Base-by-base conservation (phyloP, 64 coral and sea anemone species). In the Platygyra sinensis region DNA sequence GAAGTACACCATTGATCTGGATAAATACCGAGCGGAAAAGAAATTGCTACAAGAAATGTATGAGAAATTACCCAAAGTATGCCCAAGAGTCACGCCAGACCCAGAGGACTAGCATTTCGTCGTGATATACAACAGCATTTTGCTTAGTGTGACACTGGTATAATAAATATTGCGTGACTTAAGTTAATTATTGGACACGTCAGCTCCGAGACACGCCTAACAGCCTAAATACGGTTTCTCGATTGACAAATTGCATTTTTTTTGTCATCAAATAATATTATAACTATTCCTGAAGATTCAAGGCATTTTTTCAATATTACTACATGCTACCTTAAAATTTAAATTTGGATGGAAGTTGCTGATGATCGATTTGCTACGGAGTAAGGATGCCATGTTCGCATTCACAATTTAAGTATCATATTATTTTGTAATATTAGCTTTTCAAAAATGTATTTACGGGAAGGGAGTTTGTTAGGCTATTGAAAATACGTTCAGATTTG, bases 1-100 rank as follows among this genome's bases (percentile, higher is more conserved):
- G 31, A 24, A 79, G 31, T 87, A 87, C 63, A 92, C 90, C 1
- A 20, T 92, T 16, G 74, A 92, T 77, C 29, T 92, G 46, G 29
- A 17, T 3, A 55, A 51, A 51, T 62, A 79, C 7, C 27, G 64
- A 24, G 75, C 42, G n/a, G 33, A 67, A 28, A 92, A 86, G 71
- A 16, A 50, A n/a, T 29, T 71, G 11, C 17, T 92, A 18, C 14
- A 87, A 24, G 28, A 24, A 33, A 60, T 28, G 10, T 27, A 78
- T 49, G 18, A 86, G 0, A 27, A 51, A 13, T 59, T 92, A 12
- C 90, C 90, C 4, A 73, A 59, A 6, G 36, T 71, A 14, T 85
- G 81, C 42, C 62, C 81, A 6, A 33, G 81, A 50, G 4, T 12
- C 0, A 71, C 81, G 19, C 62, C 62, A 25, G 8, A 6, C 4